A percentile compares a stretch with the other conserved stretches of the same genome.
phyloP scores from a whole-genome alignment of 2,888 invertebrate genomes.

The Ormyrus rosae region DNA sequence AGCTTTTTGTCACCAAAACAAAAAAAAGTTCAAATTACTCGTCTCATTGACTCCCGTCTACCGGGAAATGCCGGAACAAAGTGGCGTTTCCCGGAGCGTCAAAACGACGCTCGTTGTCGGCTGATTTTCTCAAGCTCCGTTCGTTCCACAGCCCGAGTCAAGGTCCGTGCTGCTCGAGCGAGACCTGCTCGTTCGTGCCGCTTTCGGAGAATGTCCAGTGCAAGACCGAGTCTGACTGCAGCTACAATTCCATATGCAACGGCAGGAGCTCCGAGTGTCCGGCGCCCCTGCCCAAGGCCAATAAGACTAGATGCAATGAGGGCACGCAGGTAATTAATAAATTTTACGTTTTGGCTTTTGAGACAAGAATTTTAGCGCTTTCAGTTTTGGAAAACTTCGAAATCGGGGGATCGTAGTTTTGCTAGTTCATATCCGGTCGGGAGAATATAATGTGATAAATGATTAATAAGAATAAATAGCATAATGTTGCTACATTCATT shows the following conservation, averaged over 20 bases:
- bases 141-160: slow-evolving; percentile 89
- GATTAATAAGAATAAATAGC: no score
- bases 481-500: no score
- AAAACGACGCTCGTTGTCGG: not conserved
- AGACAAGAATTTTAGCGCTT: no score
- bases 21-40: no score
- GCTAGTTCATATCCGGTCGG: no score
- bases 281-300: slow-evolving; percentile 85
- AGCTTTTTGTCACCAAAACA: not conserved
- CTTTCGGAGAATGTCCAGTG: slow-evolving; percentile 83
- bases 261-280: slow-evolving; percentile 93
- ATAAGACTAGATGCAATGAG: slow-evolving; percentile 97
- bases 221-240: slow-evolving; percentile 92
- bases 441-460: no score
- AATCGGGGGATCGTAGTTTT: no score
- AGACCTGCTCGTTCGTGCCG: slow-evolving; percentile 86
- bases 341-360: no score
- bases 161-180: slow-evolving; percentile 95
- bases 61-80: no score
- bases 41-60: no score
- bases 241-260: slow-evolving; percentile 90
- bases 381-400: no score
- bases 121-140: slow-evolving; percentile 60
- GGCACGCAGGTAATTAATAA: slow-evolving; percentile 81
- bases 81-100: no score